Evolutionary conservation across 2,888 invertebrate genomes (phyloP).

Genomic region (Drosophila monieri): DNA sequence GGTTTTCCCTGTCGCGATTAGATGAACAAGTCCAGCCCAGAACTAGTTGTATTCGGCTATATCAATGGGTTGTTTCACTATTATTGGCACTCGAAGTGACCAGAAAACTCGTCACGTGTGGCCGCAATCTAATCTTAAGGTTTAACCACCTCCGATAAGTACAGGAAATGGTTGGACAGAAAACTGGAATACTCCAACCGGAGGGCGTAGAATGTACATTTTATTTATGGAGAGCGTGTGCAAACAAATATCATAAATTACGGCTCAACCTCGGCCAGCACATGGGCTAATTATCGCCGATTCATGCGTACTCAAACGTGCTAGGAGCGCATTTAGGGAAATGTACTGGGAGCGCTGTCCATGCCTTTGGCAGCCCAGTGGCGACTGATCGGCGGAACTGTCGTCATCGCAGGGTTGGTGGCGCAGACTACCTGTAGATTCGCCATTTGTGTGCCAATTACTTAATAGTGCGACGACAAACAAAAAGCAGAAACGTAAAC

Average conservation of each 20-base stretch:
- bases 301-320: slow-evolving; percentile 24
- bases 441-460: slow-evolving; percentile 69
- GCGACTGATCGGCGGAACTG: slow-evolving; percentile 63
- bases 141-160: slow-evolving; percentile 38
- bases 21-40: slow-evolving; percentile 18
- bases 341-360: slow-evolving; percentile 33
- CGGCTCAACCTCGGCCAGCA: background rate
- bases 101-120: slow-evolving; percentile 57
- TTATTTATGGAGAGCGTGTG: slow-evolving; percentile 23
- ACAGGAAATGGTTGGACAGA: slow-evolving; percentile 47
- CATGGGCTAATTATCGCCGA: slow-evolving; percentile 25
- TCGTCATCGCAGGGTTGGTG: slow-evolving; percentile 59
- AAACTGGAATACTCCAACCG: slow-evolving; percentile 20
- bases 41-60: slow-evolving; percentile 31
- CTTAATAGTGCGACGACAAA: slow-evolving; percentile 71
- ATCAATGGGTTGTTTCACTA: slow-evolving; percentile 12
- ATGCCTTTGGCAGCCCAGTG: slow-evolving; percentile 65
- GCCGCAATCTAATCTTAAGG: slow-evolving; percentile 39
- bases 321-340: background rate
- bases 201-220: background rate
- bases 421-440: slow-evolving; percentile 22
- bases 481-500: slow-evolving; percentile 34
- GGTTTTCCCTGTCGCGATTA: slow-evolving; percentile 28
- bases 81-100: slow-evolving; percentile 21
- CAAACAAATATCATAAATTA: slow-evolving; percentile 28